Percentiles rank a stretch among this genome's conserved stretches.
phyloP scores from a whole-genome alignment of 2,888 invertebrate species.

The Pseudanteris insignis region DNA sequence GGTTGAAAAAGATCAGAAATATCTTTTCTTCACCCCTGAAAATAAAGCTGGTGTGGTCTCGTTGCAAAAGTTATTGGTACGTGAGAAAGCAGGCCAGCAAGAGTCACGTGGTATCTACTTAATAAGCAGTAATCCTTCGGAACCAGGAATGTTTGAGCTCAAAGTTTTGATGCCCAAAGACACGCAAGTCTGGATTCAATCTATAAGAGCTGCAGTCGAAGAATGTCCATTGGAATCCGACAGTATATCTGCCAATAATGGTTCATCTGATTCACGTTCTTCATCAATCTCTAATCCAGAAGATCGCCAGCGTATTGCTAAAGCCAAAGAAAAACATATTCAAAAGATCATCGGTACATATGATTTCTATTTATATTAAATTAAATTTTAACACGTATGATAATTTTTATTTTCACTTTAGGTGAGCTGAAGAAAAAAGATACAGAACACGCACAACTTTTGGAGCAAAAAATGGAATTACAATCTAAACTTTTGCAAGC shows the following conservation, averaged over 20 bases:
- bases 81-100: conserved; percentile 94
- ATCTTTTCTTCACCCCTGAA: conserved; percentile 91
- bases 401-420: too few species aligned
- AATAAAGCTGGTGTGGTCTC: conserved; percentile 96
- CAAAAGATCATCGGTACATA: conserved; percentile 81
- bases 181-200: conserved; percentile 88
- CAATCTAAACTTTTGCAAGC: conserved; percentile 81
- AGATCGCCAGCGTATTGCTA: conserved; percentile 79
- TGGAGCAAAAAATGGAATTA: conserved; percentile 89
- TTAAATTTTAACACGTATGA: too few species aligned
- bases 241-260: conserved; percentile 46
- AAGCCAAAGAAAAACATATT: conserved; percentile 81
- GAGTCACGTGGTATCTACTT: conserved; percentile 90
- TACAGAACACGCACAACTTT: conserved; percentile 82
- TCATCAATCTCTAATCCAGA: conserved; percentile 71
- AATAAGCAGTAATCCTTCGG: conserved; percentile 89
- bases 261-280: conserved; percentile 54
- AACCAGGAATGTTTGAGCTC: conserved; percentile 96
- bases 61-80: conserved; percentile 87
- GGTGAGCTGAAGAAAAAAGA: conserved; percentile 89
- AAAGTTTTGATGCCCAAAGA: conserved; percentile 88
- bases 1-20: conserved; percentile 88
- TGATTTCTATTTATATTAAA: too few species aligned
- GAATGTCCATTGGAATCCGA: conserved; percentile 86
- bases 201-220: conserved; percentile 86